phyloP scores from a whole-genome alignment of 2,888 invertebrate genomes.

The Brenthis daphne region DNA sequence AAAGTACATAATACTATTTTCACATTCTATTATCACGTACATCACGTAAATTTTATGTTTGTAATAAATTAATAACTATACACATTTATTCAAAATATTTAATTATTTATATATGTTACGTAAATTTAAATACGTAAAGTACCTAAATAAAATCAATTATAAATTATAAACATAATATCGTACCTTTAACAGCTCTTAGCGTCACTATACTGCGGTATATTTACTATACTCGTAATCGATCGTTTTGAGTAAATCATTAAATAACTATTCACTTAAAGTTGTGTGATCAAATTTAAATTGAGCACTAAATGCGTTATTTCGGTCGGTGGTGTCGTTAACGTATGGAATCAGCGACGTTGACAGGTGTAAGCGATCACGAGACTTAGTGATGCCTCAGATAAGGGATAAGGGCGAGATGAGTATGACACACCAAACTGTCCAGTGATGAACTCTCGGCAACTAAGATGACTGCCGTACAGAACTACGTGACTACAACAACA shows the following conservation, averaged over 20 bases:
- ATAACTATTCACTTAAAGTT: conserved; percentile 9
- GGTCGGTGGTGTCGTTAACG: conserved; percentile 46
- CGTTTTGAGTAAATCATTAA: conserved; percentile 5
- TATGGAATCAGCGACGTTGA: conserved; percentile 43
- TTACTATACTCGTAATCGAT: conserved; percentile 2
- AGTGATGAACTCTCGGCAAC: conserved; percentile 17
- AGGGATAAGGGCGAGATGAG: conserved; percentile 62
- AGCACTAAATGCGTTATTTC: conserved; percentile 24
- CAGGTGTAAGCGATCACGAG: conserved; percentile 56
- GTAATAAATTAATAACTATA: background rate
- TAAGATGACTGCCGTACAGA: conserved; percentile 10
- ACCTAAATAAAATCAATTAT: no score
- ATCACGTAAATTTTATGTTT: no score
- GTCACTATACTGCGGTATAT: background rate
- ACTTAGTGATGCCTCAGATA: conserved; percentile 56
- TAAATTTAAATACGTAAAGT: no score
- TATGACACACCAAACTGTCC: conserved; percentile 35
- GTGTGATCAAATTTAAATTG: conserved; percentile 12
- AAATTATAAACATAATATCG: background rate
- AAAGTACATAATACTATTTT: no score
- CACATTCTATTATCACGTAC: no score
- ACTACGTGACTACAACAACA: conserved; percentile 16
- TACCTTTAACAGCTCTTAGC: conserved; percentile 1
- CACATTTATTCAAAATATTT: no score
- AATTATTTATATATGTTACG: no score